Evolutionary conservation across 2,797 vertebrate species (phyloP), one percentile per base, ranked within the genome.

Genomic region (Vespertilio murinus): DNA sequence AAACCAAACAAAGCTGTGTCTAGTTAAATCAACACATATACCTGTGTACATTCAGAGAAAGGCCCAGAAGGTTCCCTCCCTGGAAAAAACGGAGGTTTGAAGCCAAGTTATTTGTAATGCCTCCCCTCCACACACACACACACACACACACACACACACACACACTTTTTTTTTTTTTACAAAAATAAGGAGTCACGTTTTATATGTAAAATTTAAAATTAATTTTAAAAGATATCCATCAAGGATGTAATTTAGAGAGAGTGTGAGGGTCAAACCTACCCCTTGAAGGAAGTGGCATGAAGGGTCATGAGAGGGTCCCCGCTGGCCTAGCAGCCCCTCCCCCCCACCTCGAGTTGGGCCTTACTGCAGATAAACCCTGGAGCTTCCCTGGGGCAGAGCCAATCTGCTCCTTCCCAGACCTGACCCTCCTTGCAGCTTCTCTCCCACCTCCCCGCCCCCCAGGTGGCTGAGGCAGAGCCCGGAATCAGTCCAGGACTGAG

Each of bases 121-220:
- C 11, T 2, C 25, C 56, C 4, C 10, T 42, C 40, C 40, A 42
- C 40, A 42, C 40, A 42, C 8, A 42, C 40, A 42, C 40, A 42
- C 5, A 42, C 40, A 42, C 40, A 42, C 40, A 42, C 40, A 42
- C n/a, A n/a, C n/a, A n/a, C n/a, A n/a, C n/a, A n/a, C n/a, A n/a
- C n/a, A n/a, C 7, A 5, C 10, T 77, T 65, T 14, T 17, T 1
- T 25, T 33, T 49, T 54, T 54, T 40, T 52, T 12, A 47, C 30
- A 84, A 65, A 92, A 90, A 81, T 73, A 78, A 83, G 33, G 12
- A 86, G 83, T 85, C 25, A 4, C 74, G 54, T 71, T 79, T 92
- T 40, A 88, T 61, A 88, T 28, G 59, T 71, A 56, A 94, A 78
- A 84, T 93, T 94, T 67, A 23, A 95, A 81, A 73, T 84, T 88